Base-by-base conservation (phyloP, 2,888 invertebrate genomes). In the Ashinkailepas kermadecensis region DNA sequence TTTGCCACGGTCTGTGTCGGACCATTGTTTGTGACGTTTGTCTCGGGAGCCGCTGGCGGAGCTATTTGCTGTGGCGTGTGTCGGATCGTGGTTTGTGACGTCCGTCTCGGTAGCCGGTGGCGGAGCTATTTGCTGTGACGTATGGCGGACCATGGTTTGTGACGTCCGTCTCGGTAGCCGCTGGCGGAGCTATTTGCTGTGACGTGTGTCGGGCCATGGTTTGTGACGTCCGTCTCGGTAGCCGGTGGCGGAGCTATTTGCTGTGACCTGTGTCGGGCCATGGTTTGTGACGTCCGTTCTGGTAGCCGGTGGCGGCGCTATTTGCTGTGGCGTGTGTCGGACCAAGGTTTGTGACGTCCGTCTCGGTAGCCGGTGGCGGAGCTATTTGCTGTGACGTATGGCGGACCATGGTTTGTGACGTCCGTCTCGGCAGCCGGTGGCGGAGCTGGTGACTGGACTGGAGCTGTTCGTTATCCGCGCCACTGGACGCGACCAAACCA, bases 251-350 rank as follows among this genome's bases (percentile, higher is more conserved):
- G 78, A 78, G 58, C 58, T 78, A 39, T 39, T 1, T 39, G 39
- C 39, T 39, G 39, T 39, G 39, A 39, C 39, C 2, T 39, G 39
- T 39, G 39, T 39, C 39, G 1, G 39, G 4, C 39, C 39, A 39
- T 39, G 39, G 39, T 39, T 39, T 39, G 39, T 39, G 39, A 4
- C 39, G 39, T 39, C 39, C 39, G 39, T 39, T 4, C 4, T 4
- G 39, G 59, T 23, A 78, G 78, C 78, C 78, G 57, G 78, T 78
- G n/a, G n/a, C 23, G 12, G 78, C 58, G 58, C 58, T 78, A 39
- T 39, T 1, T 39, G 39, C 1, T 39, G 39, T 39, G 39, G 4
- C 39, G 39, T 39, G 39, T 39, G 39, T 39, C 39, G 39, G 39
- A 39, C 39, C 39, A 39, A 3, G 39, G 39, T 39, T 39, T 39